Base-by-base conservation (phyloP, 2,797 vertebrate genomes). In the Catharus ustulatus region DNA sequence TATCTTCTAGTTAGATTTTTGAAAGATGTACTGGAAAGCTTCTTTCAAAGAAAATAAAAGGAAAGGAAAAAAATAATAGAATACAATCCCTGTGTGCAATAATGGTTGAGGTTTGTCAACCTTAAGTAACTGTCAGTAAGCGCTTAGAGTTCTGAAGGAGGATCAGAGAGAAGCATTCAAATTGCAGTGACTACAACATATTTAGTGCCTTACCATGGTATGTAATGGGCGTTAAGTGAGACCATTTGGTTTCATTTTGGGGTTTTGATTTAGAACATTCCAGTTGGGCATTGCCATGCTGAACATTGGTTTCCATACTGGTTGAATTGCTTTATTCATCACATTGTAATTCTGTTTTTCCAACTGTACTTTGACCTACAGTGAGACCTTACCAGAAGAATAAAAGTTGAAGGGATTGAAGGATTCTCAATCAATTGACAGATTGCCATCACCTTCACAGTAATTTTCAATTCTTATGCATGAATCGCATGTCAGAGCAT, bases 401-500 rank as follows among this genome's bases (percentile, higher is more conserved):
- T 74, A 74, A 77, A 78, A 82, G 13, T 80, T 86, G 61, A 89
- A 91, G 43, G 45, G n/a, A 91, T 52, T 55, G 88, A 95, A 90
- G 59, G 74, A 88, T 90, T 91, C 93, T 96, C 90, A 94, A 30
- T 95, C 94, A 86, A 51, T 89, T 90, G 91, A 96, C 52, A 89
- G 83, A 91, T 59, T 90, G 72, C 76, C 78, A 87, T 95, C 82
- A 87, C 23, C 63, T 87, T 93, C 81, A 57, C 51, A 57, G 89
- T 95, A 97, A 97, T 97, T 97, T 97, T 96, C 92, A 96, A 97
- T 97, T 97, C 87, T 91, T 97, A 96, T 95, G 88, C 90, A 96
- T 95, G 93, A 95, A 90, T 95, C 80, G 89, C 84, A 84, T 91
- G 69, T 67, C 49, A 96, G 81, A 93, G 21, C 75, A 96, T 97